These are phyloP conservation scores for Gryllus bimaculatus DNA, from an alignment of 1,140 invertebrate genomes.

Conservation along the genomic window DNA sequence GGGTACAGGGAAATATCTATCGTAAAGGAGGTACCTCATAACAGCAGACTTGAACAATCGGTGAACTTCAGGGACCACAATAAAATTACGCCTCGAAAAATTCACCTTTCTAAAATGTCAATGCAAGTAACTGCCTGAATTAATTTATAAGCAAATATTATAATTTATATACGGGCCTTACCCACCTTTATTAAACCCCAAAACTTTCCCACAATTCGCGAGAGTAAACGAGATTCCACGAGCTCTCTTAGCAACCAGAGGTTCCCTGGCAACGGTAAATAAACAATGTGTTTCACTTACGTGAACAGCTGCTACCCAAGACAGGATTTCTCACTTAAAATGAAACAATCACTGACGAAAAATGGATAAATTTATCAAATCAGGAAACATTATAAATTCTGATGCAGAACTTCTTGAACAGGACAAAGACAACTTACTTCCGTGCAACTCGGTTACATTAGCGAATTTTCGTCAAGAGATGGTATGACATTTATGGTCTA, in stretches of 20 bases:
- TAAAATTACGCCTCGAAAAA: neutral
- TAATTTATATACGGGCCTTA: constrained; percentile 10
- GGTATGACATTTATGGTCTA: too few relatives aligned
- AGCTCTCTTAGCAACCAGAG: neutral
- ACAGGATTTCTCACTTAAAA: neutral
- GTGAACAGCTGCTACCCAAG: neutral
- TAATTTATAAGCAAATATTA: neutral
- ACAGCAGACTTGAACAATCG: neutral
- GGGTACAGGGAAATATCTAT: constrained; percentile 8
- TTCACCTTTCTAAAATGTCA: neutral
- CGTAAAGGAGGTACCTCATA: neutral
- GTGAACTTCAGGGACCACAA: neutral
- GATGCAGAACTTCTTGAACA: neutral
- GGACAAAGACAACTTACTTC: neutral
- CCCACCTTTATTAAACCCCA: constrained; percentile 11
- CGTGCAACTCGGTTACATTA: neutral
- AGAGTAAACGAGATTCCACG: constrained; percentile 10
- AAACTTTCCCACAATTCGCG: constrained; percentile 10
- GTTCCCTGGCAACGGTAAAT: constrained; percentile 7
- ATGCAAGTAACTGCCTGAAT: neutral
- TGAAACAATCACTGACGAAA: neutral
- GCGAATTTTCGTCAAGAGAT: too few relatives aligned
- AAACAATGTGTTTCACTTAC: neutral
- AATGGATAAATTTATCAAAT: neutral
- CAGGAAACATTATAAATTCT: neutral